Evolutionary conservation across 2,113 vertebrate genomes (phyloP), one percentile per base, ranked within the genome.

Genomic region (Chaetodon trifascialis): DNA sequence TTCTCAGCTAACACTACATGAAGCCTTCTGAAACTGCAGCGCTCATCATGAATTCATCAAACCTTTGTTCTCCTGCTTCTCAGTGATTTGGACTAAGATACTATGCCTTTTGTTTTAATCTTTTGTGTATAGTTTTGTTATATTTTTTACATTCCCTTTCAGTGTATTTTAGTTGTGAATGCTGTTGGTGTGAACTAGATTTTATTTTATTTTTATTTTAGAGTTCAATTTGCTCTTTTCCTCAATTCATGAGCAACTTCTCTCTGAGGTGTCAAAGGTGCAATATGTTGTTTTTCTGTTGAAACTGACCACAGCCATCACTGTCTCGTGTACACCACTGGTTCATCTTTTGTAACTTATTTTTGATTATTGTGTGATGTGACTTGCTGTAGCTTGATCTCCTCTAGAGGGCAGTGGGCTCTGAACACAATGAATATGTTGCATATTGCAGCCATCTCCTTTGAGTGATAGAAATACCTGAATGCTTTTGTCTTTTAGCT

Each of bases 391-490:
- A 71, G 60, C 52, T 69, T 49, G 71, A 55, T 80, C 73, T 89
- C 83, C 80, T 80, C 47, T 73, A 77, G 75, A 86, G 82, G 79
- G 65, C 91, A 62, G 85, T 42, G 36, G 67, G 76, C 80, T 88
- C 78, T 85, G 83, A 90, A 85, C 81, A 84, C 86, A 69, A 73
- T 90, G 65, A 91, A 76, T 91, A 92, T 92, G 94, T 94, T 94
- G 93, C 94, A 94, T 92, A 93, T 94, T 95, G 94, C 93, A 94
- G 93, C 94, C 82, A 52, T 85, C 76, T 70, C 49, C 59, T 85
- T 79, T 42, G 73, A 87, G 52, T 80, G 73, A 88, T 73, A 67
- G 74, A 76, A 76, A 47, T 76, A 72, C 79, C 86, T 64, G 54
- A 84, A 88, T 88, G 63, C 65, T 49, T 90, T 81, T 83, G 42